Conservation (phyloP, 2,888 invertebrate genomes). For the Ceramica pisi region DNA sequence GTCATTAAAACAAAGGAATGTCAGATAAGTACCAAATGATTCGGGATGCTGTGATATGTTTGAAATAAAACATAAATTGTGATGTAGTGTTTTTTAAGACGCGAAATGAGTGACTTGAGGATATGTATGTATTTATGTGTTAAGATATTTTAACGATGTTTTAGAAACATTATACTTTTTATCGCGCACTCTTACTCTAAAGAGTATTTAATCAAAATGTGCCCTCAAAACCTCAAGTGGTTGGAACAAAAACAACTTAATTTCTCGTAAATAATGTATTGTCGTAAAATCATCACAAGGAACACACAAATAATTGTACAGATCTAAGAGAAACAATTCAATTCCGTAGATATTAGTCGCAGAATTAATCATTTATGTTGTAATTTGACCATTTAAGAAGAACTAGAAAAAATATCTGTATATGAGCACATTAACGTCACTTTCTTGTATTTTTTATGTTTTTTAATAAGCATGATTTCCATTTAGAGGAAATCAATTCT, state of each 20-base stretch:
- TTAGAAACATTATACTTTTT: constrained; percentile 51
- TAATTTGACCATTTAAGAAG: constrained; percentile 36
- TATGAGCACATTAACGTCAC: constrained; percentile 56
- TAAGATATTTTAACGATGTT: constrained; percentile 54
- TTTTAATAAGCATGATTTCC: constrained; percentile 37
- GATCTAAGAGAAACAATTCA: constrained; percentile 32
- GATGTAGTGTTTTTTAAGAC: constrained; percentile 63
- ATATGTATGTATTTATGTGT: constrained; percentile 57
- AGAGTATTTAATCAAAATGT: constrained; percentile 34
- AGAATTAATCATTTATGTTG: constrained; percentile 29
- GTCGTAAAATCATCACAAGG: constrained; percentile 51
- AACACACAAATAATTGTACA: constrained; percentile 34
- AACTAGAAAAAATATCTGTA: constrained; percentile 51
- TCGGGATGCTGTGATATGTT: constrained; percentile 80
- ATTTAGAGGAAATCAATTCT: constrained; percentile 38
- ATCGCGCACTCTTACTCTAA: constrained; percentile 30
- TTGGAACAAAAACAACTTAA: constrained; percentile 25
- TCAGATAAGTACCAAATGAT: constrained; percentile 69
- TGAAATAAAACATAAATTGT: constrained; percentile 70
- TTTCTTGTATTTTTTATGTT: constrained; percentile 30
- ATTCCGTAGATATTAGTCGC: constrained; percentile 24
- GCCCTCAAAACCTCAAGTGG: constrained; percentile 3
- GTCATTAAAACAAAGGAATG: constrained; percentile 54
- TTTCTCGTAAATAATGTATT: constrained; percentile 41
- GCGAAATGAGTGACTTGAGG: constrained; percentile 45